Base-by-base conservation (phyloP, 2,888 invertebrate species). In the Drosophila melanosoma region DNA sequence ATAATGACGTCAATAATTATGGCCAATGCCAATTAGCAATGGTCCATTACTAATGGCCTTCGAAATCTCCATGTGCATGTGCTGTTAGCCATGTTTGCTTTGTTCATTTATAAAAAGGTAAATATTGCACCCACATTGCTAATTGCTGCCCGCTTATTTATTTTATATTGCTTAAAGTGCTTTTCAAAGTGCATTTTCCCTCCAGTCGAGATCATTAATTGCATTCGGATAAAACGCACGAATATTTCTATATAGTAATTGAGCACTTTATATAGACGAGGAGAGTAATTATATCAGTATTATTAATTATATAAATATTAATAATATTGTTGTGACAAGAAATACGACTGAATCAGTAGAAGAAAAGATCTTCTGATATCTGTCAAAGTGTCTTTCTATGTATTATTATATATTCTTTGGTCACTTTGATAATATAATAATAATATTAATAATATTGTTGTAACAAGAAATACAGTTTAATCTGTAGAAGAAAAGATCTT, bases 61-160 rank as follows among this genome's bases (percentile, higher is more conserved):
- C 12, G 40, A 42, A 57, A 26, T 58, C n/a, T 51, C n/a, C 33
- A 20, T 33, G 17, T 26, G 15, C 2, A 8, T 15, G 36, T 38
- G 23, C 17, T 38, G 17, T 26, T 11, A 7, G 6, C 26, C 12
- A 29, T 35, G 15, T 49, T 11, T 45, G n/a, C 23, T 26, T 45
- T 42, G 49, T 56, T 29, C 69, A 36, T 56, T 63, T 65, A 63
- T 38, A 45, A 49, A 49, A 49, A 70, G 62, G 58, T 68, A 53
- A 79, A 68, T 49, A 75, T 26, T 26, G n/a, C 59, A 38, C n/a
- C 45, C 35, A 33, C 58, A 49, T 35, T 49, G 68, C 64, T 75
- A 78, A 78, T 78, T 79, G 70, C 49, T 62, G 35, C 40, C 29
- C 38, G 49, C 68, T 51, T 63, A 59, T 64, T 70, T 79, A 59